Conservation (phyloP, 2,797 vertebrate species). For the Notoglanidium macrostoma region DNA sequence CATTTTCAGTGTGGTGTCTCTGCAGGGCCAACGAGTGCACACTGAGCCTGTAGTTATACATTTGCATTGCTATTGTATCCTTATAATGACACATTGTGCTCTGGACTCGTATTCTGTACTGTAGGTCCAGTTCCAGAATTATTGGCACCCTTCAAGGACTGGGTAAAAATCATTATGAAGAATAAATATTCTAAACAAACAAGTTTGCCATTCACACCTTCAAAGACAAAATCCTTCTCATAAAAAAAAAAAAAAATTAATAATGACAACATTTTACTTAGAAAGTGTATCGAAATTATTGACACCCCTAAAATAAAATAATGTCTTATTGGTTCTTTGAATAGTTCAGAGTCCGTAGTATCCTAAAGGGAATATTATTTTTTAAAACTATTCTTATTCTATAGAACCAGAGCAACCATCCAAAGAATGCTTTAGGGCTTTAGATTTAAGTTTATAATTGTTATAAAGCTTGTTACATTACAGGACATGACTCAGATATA, state of each 20-base stretch:
- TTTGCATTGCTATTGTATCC: background rate
- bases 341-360: background rate
- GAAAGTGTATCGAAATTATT: no score
- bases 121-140: background rate
- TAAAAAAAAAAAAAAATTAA: background rate
- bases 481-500: background rate
- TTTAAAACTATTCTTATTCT: background rate
- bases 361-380: background rate
- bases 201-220: background rate
- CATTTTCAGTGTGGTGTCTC: slow-evolving; percentile 30
- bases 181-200: background rate
- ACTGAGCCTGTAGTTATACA: background rate
- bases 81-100: no score
- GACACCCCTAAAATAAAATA: background rate
- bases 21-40: background rate
- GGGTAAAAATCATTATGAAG: no score
- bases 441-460: background rate
- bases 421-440: background rate
- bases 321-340: background rate
- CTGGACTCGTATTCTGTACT: background rate
- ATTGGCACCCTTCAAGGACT: background rate
- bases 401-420: background rate
- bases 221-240: background rate
- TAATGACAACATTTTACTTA: background rate
- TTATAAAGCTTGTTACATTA: background rate